phyloP scores from a whole-genome alignment of 2,113 vertebrate genomes.

The Cygnus atratus region DNA sequence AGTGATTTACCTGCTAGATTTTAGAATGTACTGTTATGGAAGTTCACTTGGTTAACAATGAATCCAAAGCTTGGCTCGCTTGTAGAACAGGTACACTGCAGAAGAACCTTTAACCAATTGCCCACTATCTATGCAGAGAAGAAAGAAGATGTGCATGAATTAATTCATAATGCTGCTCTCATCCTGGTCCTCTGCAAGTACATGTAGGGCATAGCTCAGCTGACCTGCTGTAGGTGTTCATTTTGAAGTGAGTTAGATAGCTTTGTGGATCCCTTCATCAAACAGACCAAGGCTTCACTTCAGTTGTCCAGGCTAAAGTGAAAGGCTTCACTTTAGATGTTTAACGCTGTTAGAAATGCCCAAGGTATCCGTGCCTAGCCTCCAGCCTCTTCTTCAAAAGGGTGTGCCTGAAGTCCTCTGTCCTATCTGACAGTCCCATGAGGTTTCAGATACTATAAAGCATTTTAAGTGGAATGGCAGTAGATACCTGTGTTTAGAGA shows the following conservation, averaged over 20 bases:
- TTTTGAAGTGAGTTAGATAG: neutral
- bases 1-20: neutral
- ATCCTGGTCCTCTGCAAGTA: neutral
- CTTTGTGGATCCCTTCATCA: neutral
- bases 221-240: neutral
- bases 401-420: neutral
- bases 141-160: neutral
- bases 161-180: neutral
- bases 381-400: neutral
- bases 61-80: neutral
- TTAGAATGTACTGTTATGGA: neutral
- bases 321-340: neutral
- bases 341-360: neutral
- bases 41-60: neutral
- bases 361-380: neutral
- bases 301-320: neutral
- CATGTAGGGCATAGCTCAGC: neutral
- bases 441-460: neutral
- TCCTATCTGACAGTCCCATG: neutral
- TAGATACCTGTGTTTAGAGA: neutral
- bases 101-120: neutral
- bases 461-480: neutral
- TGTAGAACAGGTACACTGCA: neutral
- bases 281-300: neutral
- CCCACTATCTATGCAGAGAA: neutral